Percentiles rank a stretch among this genome's conserved stretches.
These are phyloP conservation scores for Lutjanus erythropterus DNA, from an alignment of 2,113 vertebrate genomes.

Conservation along the genomic window DNA sequence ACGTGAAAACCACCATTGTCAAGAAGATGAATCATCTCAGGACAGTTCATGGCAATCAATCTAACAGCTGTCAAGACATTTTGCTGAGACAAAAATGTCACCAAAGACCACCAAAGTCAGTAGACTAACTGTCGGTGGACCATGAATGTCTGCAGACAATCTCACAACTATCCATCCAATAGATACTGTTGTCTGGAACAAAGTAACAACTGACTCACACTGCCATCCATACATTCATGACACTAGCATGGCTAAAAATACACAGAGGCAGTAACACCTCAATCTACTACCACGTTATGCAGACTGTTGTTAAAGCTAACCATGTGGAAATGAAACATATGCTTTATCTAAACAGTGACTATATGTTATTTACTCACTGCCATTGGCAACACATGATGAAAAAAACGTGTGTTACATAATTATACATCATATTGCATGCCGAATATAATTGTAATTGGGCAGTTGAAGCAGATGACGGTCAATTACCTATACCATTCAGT, in stretches of 20 bases:
- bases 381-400: background rate
- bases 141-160: background rate
- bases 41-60: background rate
- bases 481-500: background rate
- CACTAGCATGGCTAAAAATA: background rate
- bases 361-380: background rate
- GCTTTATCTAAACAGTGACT: constrained; percentile 3
- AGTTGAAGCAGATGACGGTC: background rate
- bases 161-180: background rate
- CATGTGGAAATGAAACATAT: constrained; percentile 21
- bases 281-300: background rate
- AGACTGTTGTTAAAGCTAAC: constrained; percentile 12
- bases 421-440: background rate
- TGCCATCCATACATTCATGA: background rate
- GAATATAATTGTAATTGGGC: background rate
- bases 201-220: background rate
- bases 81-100: background rate
- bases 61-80: background rate
- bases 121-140: background rate
- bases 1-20: background rate
- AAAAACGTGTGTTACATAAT: background rate
- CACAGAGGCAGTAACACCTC: background rate
- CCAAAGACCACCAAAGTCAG: background rate
- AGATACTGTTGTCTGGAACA: background rate
- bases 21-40: no score